A percentile compares a stretch with the other conserved stretches of the same genome.
phyloP scores from a whole-genome alignment of 2,797 vertebrate species.

The Enteromius thamalakanensis region DNA sequence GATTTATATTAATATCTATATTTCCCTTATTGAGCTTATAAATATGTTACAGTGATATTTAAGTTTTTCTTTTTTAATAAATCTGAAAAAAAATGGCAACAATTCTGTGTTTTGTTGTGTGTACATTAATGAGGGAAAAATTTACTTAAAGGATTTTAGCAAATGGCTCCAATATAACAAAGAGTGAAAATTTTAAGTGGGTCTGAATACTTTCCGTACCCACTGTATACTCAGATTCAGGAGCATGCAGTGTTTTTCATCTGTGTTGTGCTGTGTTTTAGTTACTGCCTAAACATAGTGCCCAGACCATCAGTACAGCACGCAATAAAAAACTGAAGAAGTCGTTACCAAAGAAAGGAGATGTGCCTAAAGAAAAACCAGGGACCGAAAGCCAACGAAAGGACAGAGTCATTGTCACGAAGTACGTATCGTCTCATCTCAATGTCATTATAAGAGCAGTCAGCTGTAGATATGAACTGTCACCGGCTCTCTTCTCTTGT shows the following conservation, averaged over 20 bases:
- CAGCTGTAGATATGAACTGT: background rate
- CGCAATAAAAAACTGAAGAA: constrained; percentile 86
- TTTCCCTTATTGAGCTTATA: too few relatives aligned
- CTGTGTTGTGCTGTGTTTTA: constrained; percentile 58
- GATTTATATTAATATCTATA: too few relatives aligned
- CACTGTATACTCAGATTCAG: background rate
- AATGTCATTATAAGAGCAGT: background rate
- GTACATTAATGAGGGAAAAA: too few relatives aligned
- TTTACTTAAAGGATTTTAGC: too few relatives aligned
- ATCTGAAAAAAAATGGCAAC: too few relatives aligned
- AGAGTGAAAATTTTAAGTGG: too few relatives aligned
- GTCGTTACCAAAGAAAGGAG: constrained; percentile 79
- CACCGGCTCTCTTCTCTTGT: background rate
- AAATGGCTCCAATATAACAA: too few relatives aligned
- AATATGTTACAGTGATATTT: too few relatives aligned
- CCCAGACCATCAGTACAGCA: constrained; percentile 86
- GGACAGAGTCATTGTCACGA: constrained; percentile 85
- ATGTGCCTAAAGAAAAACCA: constrained; percentile 85
- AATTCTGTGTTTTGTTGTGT: too few relatives aligned
- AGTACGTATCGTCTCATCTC: constrained; percentile 74
- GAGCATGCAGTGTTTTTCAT: background rate
- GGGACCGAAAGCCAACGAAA: constrained; percentile 90
- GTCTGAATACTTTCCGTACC: too few relatives aligned
- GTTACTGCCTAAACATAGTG: constrained; percentile 90
- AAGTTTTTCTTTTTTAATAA: too few relatives aligned